Evolutionary conservation across 1,140 invertebrate species (phyloP).

Genomic region (Brachionus koreanus): DNA sequence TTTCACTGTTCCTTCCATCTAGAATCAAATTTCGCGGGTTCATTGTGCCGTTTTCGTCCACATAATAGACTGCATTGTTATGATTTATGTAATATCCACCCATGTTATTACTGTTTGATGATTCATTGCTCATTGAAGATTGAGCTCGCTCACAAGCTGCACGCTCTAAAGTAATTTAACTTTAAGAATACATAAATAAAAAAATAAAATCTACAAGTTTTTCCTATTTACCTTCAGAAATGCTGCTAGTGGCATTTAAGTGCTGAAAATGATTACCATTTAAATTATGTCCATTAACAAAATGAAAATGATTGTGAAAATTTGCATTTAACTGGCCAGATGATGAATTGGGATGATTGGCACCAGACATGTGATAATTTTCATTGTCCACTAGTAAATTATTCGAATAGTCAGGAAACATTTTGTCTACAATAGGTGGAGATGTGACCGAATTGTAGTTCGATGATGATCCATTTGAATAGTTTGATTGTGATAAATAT

Average conservation of each 20-base stretch:
- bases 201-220: too few species aligned
- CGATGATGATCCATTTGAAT: background rate
- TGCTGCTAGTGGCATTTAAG: background rate
- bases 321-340: constrained; percentile 1
- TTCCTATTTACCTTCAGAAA: background rate
- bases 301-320: constrained; percentile 35
- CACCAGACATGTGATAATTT: background rate
- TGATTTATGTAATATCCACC: constrained; percentile 35
- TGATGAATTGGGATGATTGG: background rate
- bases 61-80: constrained; percentile 37
- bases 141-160: background rate
- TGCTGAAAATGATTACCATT: constrained; percentile 11
- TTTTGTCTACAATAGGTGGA: background rate
- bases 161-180: background rate
- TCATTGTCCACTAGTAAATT: background rate
- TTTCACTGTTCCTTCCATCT: background rate
- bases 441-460: constrained; percentile 4
- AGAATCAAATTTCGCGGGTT: background rate
- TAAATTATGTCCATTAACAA: constrained; percentile 27
- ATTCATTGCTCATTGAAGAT: constrained; percentile 29
- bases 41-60: constrained; percentile 18
- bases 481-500: constrained; percentile 6
- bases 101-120: constrained; percentile 37
- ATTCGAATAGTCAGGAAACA: background rate
- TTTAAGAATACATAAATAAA: background rate